Conservation (phyloP, 92 coral and sea anemone genomes). For the Phenganax stokvisi region DNA sequence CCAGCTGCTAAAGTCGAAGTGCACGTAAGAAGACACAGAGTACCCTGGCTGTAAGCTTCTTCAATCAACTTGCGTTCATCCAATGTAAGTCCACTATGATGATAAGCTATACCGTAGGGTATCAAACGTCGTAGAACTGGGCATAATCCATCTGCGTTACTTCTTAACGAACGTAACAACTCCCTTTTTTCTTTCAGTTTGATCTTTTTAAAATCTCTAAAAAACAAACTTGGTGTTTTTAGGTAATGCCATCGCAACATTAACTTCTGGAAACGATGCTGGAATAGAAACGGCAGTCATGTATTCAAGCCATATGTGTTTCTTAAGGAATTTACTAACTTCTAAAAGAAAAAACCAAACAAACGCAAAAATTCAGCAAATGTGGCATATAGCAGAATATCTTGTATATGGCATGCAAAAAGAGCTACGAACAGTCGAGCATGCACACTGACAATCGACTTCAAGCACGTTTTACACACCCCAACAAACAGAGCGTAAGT, state of each 20-base stretch:
- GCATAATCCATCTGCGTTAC: constrained; percentile 78
- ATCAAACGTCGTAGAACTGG: constrained; percentile 62
- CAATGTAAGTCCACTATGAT: constrained; percentile 92
- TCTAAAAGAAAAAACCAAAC: too few species aligned
- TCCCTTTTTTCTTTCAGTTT: constrained; percentile 57
- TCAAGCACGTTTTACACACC: too few species aligned
- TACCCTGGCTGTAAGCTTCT: constrained; percentile 87
- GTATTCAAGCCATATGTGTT: too few species aligned
- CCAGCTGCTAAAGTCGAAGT: constrained; percentile 99
- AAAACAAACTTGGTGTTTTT: background rate
- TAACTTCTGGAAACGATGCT: background rate
- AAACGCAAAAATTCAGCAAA: background rate
- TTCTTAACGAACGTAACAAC: constrained; percentile 63
- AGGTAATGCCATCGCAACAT: too few species aligned
- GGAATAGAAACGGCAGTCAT: too few species aligned
- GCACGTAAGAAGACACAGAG: constrained; percentile 75
- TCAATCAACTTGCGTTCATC: constrained; percentile 94
- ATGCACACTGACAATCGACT: too few species aligned
- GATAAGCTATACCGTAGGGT: constrained; percentile 88
- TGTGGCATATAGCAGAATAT: background rate
- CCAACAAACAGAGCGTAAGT: too few species aligned
- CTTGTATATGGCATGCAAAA: background rate
- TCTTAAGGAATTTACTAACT: too few species aligned
- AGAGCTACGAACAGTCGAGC: too few species aligned
- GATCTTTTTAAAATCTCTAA: constrained; percentile 60